Evolutionary conservation across 2,888 invertebrate species (phyloP), one percentile per base, ranked within the genome.

Genomic region (Tenthredo amoena): DNA sequence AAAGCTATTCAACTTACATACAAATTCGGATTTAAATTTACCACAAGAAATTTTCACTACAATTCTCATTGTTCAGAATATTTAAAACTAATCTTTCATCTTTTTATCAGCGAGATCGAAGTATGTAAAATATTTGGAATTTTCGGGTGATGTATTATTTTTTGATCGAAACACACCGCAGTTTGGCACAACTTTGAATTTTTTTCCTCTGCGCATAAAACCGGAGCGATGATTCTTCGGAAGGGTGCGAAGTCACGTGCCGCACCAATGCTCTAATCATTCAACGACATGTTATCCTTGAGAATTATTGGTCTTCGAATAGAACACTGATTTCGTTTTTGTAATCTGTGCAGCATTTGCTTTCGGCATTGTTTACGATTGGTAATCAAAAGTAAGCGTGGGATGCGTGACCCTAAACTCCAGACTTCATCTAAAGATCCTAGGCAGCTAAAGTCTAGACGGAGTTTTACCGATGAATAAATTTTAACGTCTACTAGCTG

Each of bases 391-490:
- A 68, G 12, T 6, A 34, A 34, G 68, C 74, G 43, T 43, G 26
- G 74, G 74, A 43, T 18, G 6, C 43, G 43, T 43, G 74, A 40
- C 74, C 68, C 15, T 34, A 68, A 18, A 18, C 68, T 34, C 18
- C 5, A 18, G 34, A 34, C 31, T 34, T 15, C 34, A 12, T 68
- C 4, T 68, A 34, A 68, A 34, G 12, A 43, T 74, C n/a, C 43
- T 74, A 62, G 9, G n/a, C 15, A 21, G 10, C 21, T 43, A 15
- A 43, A 74, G 74, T 74, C 74, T 74, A 74, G 74, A 40, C 74
- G 40, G 43, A 43, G 10, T 40, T 74, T 21, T 74, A 43, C 43
- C 40, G 43, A 43, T 43, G 74, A 40, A 43, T 74, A 43, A 43
- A 74, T 74, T 74, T 74, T 10, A 43, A 47, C 26, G 34, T 26